phyloP scores from a whole-genome alignment of 2,888 invertebrate species.

The Ophioninae sp. region DNA sequence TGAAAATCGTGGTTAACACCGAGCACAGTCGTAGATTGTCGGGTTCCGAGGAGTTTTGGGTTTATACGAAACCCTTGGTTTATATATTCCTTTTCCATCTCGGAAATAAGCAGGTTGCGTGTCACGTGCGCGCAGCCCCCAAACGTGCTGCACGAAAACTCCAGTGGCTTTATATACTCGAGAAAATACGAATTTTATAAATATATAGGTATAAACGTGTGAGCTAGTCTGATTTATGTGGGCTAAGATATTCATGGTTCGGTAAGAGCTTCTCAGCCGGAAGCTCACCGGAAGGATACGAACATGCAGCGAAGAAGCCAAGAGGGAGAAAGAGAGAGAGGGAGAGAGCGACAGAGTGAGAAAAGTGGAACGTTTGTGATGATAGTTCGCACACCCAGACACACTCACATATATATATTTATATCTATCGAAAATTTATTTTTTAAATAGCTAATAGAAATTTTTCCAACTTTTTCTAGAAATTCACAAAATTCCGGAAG shows the following conservation, averaged over 20 bases:
- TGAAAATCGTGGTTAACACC: constrained; percentile 32
- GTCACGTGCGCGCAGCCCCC: constrained; percentile 42
- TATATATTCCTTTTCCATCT: constrained; percentile 50
- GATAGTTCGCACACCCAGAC: neutral
- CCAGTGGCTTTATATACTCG: constrained; percentile 23
- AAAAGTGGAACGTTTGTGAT: neutral
- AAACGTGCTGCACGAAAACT: constrained; percentile 48
- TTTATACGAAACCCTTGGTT: constrained; percentile 24
- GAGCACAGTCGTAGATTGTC: constrained; percentile 23
- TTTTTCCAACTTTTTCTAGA: neutral
- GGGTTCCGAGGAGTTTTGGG: constrained; percentile 30
- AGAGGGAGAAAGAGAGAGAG: constrained; percentile 24
- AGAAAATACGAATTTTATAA: constrained; percentile 9
- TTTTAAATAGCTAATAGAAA: neutral
- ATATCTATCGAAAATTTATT: neutral
- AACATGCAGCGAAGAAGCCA: constrained; percentile 36
- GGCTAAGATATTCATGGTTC: constrained; percentile 66
- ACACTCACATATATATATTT: no score
- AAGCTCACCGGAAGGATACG: constrained; percentile 59
- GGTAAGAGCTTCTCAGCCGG: constrained; percentile 64
- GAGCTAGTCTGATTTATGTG: constrained; percentile 63
- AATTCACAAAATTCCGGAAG: no score
- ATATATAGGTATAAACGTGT: neutral
- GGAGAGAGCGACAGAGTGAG: constrained; percentile 2
- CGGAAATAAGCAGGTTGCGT: constrained; percentile 59